These are phyloP conservation scores for Apaloderma vittatum DNA, from an alignment of 2,113 vertebrate species.

Conservation along the genomic window DNA sequence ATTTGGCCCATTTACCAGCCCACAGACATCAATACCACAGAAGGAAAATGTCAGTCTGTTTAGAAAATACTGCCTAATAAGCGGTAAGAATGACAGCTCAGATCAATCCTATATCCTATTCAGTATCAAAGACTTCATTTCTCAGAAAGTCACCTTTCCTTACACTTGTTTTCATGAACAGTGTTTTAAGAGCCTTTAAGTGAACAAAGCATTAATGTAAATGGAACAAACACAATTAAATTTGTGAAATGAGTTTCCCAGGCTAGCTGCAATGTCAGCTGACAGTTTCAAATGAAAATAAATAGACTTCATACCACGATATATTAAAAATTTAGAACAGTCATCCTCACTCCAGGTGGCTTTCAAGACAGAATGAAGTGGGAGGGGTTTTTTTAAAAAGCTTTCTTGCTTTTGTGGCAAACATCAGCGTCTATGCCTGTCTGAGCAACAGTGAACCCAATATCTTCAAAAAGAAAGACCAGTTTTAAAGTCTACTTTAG, in stretches of 20 bases:
- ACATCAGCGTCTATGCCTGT: slow-evolving; percentile 24
- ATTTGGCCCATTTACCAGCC: not conserved
- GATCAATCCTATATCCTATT: not conserved
- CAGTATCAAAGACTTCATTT: not conserved
- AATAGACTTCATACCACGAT: slow-evolving; percentile 55
- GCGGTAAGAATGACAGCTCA: not conserved
- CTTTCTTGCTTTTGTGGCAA: slow-evolving; percentile 9
- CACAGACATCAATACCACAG: not conserved
- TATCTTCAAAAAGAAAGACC: slow-evolving; percentile 46
- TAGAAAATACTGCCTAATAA: not conserved
- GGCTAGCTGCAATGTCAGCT: slow-evolving; percentile 26
- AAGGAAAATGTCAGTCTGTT: not conserved
- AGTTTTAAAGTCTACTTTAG: slow-evolving; percentile 53
- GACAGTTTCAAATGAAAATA: slow-evolving; percentile 58
- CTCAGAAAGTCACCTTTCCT: not conserved
- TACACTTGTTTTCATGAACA: not conserved
- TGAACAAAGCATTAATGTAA: slow-evolving; percentile 46
- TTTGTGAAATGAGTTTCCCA: slow-evolving; percentile 36
- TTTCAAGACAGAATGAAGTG: slow-evolving; percentile 33
- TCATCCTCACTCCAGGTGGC: not conserved
- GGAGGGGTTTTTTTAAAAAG: not conserved
- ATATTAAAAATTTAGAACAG: slow-evolving; percentile 58
- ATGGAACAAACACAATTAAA: slow-evolving; percentile 40
- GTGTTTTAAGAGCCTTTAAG: slow-evolving; percentile 28
- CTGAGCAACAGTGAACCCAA: slow-evolving; percentile 20